Evolutionary conservation across 2,888 invertebrate genomes (phyloP).

Genomic region (Oxytorus armatus): DNA sequence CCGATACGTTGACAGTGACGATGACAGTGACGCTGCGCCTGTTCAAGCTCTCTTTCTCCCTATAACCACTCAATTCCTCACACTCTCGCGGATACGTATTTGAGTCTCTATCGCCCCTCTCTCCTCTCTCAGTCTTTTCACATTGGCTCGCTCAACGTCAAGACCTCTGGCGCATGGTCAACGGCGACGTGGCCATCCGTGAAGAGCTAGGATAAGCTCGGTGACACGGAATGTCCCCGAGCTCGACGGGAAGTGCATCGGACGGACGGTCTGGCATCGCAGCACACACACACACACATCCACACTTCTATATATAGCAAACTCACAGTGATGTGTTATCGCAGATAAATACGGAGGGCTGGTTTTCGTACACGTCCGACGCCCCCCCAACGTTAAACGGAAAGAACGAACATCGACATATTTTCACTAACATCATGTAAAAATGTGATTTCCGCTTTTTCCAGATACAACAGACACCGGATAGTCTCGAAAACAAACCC

Average conservation of each 20-base stretch:
- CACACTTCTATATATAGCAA: constrained; percentile 1
- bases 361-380: constrained; percentile 18
- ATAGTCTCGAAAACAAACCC: not conserved
- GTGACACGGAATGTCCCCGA: constrained; percentile 62
- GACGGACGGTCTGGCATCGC: constrained; percentile 37
- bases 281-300: constrained; percentile 25
- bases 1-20: constrained; percentile 69
- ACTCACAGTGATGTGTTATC: constrained; percentile 49
- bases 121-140: constrained; percentile 21
- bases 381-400: constrained; percentile 13
- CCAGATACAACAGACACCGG: constrained; percentile 6
- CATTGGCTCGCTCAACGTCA: constrained; percentile 32
- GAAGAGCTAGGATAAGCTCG: constrained; percentile 57
- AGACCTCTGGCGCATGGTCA: constrained; percentile 47
- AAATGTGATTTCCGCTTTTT: constrained; percentile 49
- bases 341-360: constrained; percentile 41
- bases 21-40: constrained; percentile 65
- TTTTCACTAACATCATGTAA: constrained; percentile 28
- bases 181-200: constrained; percentile 57
- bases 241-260: constrained; percentile 63
- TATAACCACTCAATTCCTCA: constrained; percentile 26
- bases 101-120: not conserved
- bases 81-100: not conserved
- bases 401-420: constrained; percentile 44
- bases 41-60: constrained; percentile 67